Percentiles rank a stretch among this genome's conserved stretches.
Conservation (phyloP, 1,140 invertebrate genomes). For the Anagrus nilaparvatae region DNA sequence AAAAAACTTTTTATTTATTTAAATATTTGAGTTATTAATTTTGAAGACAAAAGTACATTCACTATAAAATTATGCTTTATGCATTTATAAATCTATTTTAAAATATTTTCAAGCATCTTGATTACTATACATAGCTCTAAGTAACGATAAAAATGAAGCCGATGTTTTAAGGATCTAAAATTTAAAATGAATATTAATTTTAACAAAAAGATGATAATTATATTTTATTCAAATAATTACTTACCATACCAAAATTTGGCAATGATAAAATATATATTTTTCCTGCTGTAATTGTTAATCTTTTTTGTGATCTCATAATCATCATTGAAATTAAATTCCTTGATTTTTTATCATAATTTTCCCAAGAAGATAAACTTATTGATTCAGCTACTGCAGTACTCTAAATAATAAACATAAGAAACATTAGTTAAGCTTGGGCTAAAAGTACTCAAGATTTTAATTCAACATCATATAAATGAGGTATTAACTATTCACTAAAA, state of each 20-base stretch:
- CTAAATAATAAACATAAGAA: no score
- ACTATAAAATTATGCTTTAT: no score
- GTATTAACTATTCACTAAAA: no score
- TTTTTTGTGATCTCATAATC: constrained; percentile 5
- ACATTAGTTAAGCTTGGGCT: no score
- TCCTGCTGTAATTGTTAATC: constrained; percentile 9
- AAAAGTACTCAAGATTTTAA: no score
- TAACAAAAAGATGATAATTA: not conserved
- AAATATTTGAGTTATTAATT: no score
- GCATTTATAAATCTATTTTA: no score
- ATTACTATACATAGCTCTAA: constrained; percentile 9
- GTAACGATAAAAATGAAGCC: constrained; percentile 11
- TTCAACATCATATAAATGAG: no score
- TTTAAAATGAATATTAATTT: not conserved
- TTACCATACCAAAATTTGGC: constrained; percentile 12
- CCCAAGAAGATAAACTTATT: constrained; percentile 4
- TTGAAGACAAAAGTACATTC: no score
- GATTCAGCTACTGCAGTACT: constrained; percentile 4
- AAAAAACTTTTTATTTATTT: no score
- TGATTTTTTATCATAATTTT: not conserved
- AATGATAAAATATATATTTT: constrained; percentile 11
- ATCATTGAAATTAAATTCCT: constrained; percentile 1
- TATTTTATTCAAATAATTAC: not conserved
- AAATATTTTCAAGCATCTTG: no score
- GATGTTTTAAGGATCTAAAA: constrained; percentile 15